Conservation (phyloP, 2,888 invertebrate species). For the Thera obeliscata region DNA sequence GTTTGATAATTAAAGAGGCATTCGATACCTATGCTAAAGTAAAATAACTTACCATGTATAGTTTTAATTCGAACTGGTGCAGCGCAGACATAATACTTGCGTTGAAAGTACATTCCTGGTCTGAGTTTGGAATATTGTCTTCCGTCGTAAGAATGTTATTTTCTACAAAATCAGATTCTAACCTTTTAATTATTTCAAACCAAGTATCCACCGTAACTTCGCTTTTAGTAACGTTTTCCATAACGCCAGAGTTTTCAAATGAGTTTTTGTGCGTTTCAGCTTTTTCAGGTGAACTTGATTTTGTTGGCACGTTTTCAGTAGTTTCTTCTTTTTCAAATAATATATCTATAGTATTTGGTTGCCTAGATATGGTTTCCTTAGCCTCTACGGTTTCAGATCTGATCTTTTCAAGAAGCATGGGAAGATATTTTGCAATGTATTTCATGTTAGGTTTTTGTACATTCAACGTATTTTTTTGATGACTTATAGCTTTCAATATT, state of each 20-base stretch:
- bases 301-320: background rate
- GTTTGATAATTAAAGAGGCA: too few species aligned
- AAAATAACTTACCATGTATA: constrained; percentile 53
- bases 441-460: constrained; percentile 1
- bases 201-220: background rate
- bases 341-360: background rate
- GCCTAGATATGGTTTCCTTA: background rate
- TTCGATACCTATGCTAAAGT: too few species aligned
- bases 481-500: background rate
- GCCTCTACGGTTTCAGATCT: background rate
- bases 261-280: background rate
- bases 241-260: background rate
- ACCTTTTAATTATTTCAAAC: background rate
- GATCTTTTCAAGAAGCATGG: background rate
- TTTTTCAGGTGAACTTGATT: background rate
- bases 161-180: background rate
- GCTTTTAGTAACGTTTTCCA: background rate
- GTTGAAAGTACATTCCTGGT: constrained; percentile 3
- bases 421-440: constrained; percentile 2
- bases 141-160: background rate
- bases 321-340: background rate
- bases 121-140: background rate
- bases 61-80: constrained; percentile 53
- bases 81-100: constrained; percentile 28
- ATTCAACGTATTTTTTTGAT: constrained; percentile 3